Evolutionary conservation across 2,888 invertebrate species (phyloP).

Genomic region (Neelides folsomi): DNA sequence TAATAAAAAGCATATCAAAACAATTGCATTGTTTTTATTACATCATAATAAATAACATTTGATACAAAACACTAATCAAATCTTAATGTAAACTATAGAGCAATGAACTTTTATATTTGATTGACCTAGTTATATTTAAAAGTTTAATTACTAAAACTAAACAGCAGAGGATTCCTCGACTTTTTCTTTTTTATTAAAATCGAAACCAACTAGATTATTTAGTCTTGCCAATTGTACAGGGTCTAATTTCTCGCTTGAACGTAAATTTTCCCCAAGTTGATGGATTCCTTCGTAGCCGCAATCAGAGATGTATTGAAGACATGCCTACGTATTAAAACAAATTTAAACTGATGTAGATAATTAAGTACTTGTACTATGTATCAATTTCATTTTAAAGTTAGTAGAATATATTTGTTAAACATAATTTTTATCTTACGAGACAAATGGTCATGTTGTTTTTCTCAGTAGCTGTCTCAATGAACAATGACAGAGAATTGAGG

Average conservation of each 20-base stretch:
- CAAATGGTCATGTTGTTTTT: slow-evolving; percentile 41
- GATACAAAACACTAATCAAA: no score
- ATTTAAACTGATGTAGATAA: neutral
- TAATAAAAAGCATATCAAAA: no score
- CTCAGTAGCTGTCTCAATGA: slow-evolving; percentile 45
- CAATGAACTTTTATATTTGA: no score
- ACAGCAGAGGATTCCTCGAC: no score
- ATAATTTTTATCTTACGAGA: neutral
- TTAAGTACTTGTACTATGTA: neutral
- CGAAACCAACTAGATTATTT: slow-evolving; percentile 41
- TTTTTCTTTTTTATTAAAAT: slow-evolving; percentile 4
- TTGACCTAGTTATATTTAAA: no score
- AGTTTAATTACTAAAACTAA: no score
- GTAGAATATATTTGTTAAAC: neutral
- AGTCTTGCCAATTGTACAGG: slow-evolving; percentile 42
- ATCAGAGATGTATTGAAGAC: slow-evolving; percentile 47
- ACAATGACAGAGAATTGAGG: slow-evolving; percentile 41
- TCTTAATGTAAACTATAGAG: no score
- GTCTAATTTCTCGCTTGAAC: slow-evolving; percentile 36
- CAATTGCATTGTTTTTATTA: no score
- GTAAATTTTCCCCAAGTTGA: slow-evolving; percentile 38
- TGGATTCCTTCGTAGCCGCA: slow-evolving; percentile 43
- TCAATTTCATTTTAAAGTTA: neutral
- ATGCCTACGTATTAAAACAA: slow-evolving; percentile 38
- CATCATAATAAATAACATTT: no score